Conservation (phyloP, 2,888 invertebrate genomes). For the Dryocosmus kuriphilus region DNA sequence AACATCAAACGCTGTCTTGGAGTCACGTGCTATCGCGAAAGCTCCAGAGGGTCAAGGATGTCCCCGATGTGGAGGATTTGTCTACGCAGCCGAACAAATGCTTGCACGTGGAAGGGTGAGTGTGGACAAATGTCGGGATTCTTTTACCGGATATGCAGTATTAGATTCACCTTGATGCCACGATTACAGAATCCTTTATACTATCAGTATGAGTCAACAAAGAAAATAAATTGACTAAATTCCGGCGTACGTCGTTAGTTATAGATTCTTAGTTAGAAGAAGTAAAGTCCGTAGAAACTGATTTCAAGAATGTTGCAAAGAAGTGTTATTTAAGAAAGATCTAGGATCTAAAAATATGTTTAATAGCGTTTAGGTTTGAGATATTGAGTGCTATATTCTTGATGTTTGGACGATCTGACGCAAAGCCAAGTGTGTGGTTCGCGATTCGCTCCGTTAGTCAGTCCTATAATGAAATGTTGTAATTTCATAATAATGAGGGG, state of each 20-base stretch:
- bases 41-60: conserved; percentile 93
- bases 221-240: background rate
- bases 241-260: conserved; percentile 39
- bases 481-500: conserved; percentile 64
- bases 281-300: no score
- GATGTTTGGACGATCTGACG: background rate
- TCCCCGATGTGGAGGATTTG: conserved; percentile 92
- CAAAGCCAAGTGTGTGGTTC: conserved; percentile 16
- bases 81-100: conserved; percentile 96
- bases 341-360: conserved; percentile 15
- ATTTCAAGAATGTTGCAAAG: background rate
- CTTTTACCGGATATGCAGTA: background rate
- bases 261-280: background rate
- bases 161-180: conserved; percentile 22
- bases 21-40: conserved; percentile 86
- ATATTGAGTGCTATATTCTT: conserved; percentile 5
- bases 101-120: conserved; percentile 93
- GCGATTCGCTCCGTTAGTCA: conserved; percentile 51
- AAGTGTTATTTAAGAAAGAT: background rate
- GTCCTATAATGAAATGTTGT: conserved; percentile 56
- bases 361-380: background rate
- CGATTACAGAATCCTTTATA: background rate
- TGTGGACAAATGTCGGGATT: conserved; percentile 58
- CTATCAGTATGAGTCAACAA: background rate
- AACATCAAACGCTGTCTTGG: conserved; percentile 80